Conservation (phyloP, 1,140 invertebrate genomes). For the Rhopalosiphum maidis region DNA sequence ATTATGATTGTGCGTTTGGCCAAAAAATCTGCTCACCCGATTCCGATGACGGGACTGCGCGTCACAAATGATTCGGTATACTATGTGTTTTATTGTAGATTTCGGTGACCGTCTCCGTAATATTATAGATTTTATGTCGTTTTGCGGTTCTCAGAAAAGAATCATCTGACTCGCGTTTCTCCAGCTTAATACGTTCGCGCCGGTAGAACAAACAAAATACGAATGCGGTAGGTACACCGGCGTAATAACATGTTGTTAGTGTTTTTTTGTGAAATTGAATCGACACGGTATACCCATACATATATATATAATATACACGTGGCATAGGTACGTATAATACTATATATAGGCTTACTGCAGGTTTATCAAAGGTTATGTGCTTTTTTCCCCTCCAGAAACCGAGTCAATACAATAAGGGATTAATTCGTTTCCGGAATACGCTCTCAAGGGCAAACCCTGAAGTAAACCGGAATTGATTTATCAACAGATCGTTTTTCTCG, state of each 20-base stretch:
- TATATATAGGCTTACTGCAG: background rate
- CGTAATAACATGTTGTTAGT: background rate
- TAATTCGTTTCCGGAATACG: background rate
- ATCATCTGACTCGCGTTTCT: background rate
- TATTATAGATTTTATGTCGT: background rate
- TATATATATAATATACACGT: too few relatives aligned
- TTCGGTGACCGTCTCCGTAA: too few relatives aligned
- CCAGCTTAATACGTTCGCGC: background rate
- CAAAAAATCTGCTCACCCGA: too few relatives aligned
- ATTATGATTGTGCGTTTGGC: too few relatives aligned
- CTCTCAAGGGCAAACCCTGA: background rate
- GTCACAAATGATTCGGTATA: background rate
- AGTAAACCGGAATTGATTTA: background rate
- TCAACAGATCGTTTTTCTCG: background rate
- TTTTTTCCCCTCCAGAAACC: background rate
- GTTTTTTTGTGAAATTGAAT: background rate
- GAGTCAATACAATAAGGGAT: background rate
- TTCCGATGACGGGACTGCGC: too few relatives aligned
- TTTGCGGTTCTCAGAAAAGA: background rate
- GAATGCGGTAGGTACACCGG: background rate
- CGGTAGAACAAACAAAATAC: background rate
- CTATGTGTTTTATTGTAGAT: background rate
- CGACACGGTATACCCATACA: background rate
- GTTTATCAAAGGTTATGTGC: background rate
- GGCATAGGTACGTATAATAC: too few relatives aligned